Evolutionary conservation across 2,888 invertebrate species (phyloP), one percentile per base, ranked within the genome.

Genomic region (Stenichneumon culpator): DNA sequence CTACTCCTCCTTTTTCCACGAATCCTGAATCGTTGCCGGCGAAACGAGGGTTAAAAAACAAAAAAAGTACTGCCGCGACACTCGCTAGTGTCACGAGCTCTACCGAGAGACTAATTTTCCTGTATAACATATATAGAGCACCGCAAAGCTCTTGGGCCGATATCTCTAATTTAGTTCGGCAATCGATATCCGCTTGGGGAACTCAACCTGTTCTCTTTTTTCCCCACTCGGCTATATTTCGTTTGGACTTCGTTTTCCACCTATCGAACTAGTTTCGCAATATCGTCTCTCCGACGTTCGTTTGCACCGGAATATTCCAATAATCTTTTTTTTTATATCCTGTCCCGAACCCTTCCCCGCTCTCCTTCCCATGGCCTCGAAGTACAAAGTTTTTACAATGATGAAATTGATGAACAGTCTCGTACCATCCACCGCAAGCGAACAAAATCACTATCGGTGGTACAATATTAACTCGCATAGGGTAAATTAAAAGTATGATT

Each of bases 131-230:
- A 11, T 75, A 36, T 50, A 77, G 39, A 22, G 52, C 50, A n/a
- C 60, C 39, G 60, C 73, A 36, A 73, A 47, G 32, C 65, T 74
- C 79, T 70, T 47, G 70, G 75, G 75, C 57, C 80, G 80, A 78
- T 84, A 81, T 84, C 77, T 75, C 84, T 80, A 84, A 80, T 84
- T 84, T 84, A 84, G 72, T 84, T 73, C 60, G 60, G 68, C 77
- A 73, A 81, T 81, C 80, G 80, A 84, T 84, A 81, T 67, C 68
- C 78, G 69, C 63, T 75, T 75, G 63, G 32, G 47, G 50, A 65
- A 32, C 65, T 73, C 67, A 57, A 50, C 9, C 60, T 25, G 25
- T 32, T 78, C 22, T 60, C 60, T 28, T 47, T 19, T 67, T 39
- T 39, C 25, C 57, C 25, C 77, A 39, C 72, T 80, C 78, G 16